Conservation (phyloP, 1,140 invertebrate species). For the Neocloeon triangulifer region DNA sequence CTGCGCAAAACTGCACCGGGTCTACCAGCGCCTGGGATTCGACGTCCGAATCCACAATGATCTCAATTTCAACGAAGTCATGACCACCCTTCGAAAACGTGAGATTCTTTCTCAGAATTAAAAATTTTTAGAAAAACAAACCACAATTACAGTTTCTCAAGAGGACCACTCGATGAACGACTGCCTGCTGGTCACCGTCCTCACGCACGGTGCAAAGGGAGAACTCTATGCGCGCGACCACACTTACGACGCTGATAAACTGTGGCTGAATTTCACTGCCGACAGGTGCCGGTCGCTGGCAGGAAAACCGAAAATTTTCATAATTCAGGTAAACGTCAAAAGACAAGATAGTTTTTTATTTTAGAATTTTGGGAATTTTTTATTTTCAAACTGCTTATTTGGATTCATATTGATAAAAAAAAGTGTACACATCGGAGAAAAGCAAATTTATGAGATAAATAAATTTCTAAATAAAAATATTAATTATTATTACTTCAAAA, state of each 20-base stretch:
- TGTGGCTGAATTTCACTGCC: conserved; percentile 71
- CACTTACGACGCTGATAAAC: conserved; percentile 53
- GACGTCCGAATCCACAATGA: conserved; percentile 38
- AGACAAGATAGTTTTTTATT: no score
- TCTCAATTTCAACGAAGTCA: conserved; percentile 36
- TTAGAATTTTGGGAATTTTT: no score
- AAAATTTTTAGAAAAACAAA: conserved; percentile 10
- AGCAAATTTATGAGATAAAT: no score
- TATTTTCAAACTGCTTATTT: no score
- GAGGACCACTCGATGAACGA: conserved; percentile 56
- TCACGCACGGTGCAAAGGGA: conserved; percentile 77
- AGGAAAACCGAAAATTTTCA: conserved; percentile 87
- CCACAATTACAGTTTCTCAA: conserved; percentile 27
- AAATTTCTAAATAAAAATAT: no score
- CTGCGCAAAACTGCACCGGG: conserved; percentile 13
- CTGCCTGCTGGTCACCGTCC: conserved; percentile 53
- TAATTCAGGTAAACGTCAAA: conserved; percentile 40
- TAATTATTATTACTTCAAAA: no score
- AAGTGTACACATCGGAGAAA: no score
- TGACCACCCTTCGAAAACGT: conserved; percentile 35
- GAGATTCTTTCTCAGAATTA: no score
- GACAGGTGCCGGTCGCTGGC: conserved; percentile 64
- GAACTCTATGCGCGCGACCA: conserved; percentile 70
- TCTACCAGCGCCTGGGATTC: conserved; percentile 38
- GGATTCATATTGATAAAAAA: no score